Conservation (phyloP, 2,888 invertebrate species). For the Nezara viridula region DNA sequence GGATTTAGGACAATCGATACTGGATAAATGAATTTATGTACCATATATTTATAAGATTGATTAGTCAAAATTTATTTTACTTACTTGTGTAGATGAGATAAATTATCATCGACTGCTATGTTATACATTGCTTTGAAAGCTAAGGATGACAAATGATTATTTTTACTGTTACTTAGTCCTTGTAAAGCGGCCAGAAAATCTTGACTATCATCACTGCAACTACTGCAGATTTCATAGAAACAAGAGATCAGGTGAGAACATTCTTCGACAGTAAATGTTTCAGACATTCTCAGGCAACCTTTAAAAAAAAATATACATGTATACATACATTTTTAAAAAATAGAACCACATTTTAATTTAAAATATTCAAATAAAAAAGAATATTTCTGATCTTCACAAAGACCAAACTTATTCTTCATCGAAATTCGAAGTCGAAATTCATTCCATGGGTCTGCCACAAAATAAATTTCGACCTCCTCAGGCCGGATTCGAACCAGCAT, state of each 20-base stretch:
- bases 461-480: too few species aligned
- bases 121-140: slow-evolving; percentile 39
- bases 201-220: not conserved
- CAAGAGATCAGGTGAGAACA: slow-evolving; percentile 34
- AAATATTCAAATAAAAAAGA: too few species aligned
- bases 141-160: slow-evolving; percentile 4
- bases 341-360: not conserved
- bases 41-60: too few species aligned
- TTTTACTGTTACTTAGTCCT: slow-evolving; percentile 5
- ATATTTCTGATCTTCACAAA: too few species aligned
- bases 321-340: not conserved
- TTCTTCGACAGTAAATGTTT: slow-evolving; percentile 47
- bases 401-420: too few species aligned
- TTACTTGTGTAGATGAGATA: slow-evolving; percentile 51
- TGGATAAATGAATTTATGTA: too few species aligned
- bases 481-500: too few species aligned
- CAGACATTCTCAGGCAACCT: slow-evolving; percentile 51
- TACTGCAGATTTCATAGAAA: slow-evolving; percentile 2
- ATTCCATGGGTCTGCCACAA: too few species aligned
- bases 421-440: too few species aligned
- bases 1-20: too few species aligned
- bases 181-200: slow-evolving; percentile 29
- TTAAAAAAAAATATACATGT: not conserved
- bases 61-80: not conserved
- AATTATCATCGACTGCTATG: slow-evolving; percentile 4